Evolutionary conservation across 2,113 vertebrate species (phyloP).

Genomic region (Arizona elegans): DNA sequence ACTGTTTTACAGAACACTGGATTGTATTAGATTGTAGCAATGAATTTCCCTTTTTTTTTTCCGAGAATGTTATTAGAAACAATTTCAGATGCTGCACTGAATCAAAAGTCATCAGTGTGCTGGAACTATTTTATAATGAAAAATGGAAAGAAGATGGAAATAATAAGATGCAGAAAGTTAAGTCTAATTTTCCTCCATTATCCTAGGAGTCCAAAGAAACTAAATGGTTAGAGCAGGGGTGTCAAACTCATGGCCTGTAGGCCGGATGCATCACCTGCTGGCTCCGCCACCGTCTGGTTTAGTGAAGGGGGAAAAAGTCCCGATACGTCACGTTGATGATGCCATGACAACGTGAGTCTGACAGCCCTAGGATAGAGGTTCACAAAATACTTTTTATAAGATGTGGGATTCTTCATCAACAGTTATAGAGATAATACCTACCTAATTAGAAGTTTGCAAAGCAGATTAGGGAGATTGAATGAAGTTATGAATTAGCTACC

Average conservation of each 20-base stretch:
- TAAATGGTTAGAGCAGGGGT: neutral
- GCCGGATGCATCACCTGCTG: no score
- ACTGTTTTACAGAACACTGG: neutral
- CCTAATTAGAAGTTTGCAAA: neutral
- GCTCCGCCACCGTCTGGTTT: no score
- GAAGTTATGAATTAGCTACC: neutral
- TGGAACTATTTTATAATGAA: neutral
- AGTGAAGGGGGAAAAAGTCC: no score
- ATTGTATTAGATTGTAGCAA: neutral
- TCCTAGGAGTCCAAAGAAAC: neutral
- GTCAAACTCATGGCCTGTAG: no score
- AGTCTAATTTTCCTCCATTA: neutral
- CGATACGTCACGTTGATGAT: no score
- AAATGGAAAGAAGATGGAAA: neutral
- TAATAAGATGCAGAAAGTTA: neutral
- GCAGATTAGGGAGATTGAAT: neutral
- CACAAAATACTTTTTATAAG: neutral
- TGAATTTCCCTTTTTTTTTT: neutral
- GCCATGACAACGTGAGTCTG: no score
- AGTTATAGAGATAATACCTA: neutral
- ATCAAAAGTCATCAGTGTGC: neutral
- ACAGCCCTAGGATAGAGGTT: neutral
- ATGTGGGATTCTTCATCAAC: neutral
- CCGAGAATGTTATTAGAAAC: neutral
- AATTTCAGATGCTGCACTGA: neutral